Conservation (phyloP, 2,888 invertebrate genomes). For the Lingula anatina region DNA sequence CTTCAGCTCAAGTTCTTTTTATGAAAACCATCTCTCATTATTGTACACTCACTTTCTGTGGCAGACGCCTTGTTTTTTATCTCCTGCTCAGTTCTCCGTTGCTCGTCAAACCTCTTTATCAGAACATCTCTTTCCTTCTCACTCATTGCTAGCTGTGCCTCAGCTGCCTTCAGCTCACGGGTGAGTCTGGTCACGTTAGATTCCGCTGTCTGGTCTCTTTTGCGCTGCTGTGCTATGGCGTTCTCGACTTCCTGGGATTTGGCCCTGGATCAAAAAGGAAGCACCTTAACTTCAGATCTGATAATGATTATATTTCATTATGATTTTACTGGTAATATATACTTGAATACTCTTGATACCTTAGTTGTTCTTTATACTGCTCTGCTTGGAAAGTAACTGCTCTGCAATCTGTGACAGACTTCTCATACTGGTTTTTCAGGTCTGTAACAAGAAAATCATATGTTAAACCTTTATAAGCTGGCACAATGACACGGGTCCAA, state of each 20-base stretch:
- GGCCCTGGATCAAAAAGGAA: slow-evolving; percentile 9
- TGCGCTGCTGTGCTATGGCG: slow-evolving; percentile 17
- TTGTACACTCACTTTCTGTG: too few relatives aligned
- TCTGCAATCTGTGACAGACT: slow-evolving; percentile 17
- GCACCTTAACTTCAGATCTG: too few relatives aligned
- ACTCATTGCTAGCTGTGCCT: slow-evolving; percentile 22
- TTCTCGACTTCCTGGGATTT: slow-evolving; percentile 25
- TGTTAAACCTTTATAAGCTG: too few relatives aligned
- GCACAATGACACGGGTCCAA: too few relatives aligned
- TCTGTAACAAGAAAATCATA: too few relatives aligned
- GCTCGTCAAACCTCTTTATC: slow-evolving; percentile 25
- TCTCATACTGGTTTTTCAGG: slow-evolving; percentile 19
- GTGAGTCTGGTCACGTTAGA: slow-evolving; percentile 23
- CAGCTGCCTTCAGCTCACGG: slow-evolving; percentile 25
- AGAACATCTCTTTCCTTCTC: slow-evolving; percentile 26
- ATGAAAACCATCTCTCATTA: too few relatives aligned
- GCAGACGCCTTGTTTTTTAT: slow-evolving; percentile 23
- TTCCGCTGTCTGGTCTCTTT: slow-evolving; percentile 23
- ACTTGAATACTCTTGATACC: slow-evolving; percentile 18
- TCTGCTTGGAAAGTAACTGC: slow-evolving; percentile 24
- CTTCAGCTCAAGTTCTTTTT: too few relatives aligned
- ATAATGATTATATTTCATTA: too few relatives aligned
- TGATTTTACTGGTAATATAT: too few relatives aligned
- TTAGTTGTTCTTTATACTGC: slow-evolving; percentile 32
- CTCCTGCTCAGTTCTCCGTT: slow-evolving; percentile 26